phyloP scores from a whole-genome alignment of 2,113 vertebrate species.

The Isurus oxyrinchus region DNA sequence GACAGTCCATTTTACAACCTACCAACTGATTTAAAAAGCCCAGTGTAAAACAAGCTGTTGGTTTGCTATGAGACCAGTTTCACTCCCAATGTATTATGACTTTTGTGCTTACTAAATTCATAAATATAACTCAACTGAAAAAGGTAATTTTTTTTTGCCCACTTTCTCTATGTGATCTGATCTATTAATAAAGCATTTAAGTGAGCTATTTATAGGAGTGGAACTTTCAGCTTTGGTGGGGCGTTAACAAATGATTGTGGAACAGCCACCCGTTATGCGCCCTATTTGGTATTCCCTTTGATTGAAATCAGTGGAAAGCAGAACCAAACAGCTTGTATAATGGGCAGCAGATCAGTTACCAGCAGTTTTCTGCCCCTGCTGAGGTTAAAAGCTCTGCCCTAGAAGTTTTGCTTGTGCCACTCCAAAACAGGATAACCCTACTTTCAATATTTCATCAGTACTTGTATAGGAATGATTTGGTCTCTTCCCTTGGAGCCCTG shows the following conservation, averaged over 20 bases:
- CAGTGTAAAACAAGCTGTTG: neutral
- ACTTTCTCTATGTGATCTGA: neutral
- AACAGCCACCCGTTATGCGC: neutral
- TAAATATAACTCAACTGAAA: neutral
- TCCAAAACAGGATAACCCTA: neutral
- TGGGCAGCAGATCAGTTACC: neutral
- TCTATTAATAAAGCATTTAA: neutral
- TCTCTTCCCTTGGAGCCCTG: neutral
- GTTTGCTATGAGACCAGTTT: neutral
- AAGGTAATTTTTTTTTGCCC: neutral
- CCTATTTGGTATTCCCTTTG: neutral
- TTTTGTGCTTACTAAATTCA: neutral
- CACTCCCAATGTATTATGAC: neutral
- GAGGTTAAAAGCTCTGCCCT: neutral
- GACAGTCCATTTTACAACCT: neutral
- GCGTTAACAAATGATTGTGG: neutral
- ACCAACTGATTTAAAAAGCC: neutral
- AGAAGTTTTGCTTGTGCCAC: neutral
- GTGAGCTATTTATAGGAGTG: neutral
- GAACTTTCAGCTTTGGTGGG: neutral
- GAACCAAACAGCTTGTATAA: neutral
- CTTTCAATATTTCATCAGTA: neutral
- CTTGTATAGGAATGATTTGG: neutral
- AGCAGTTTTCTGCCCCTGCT: neutral
- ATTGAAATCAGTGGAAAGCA: neutral